Percentiles rank a stretch among this genome's conserved stretches.
These are phyloP conservation scores for Ormyrus nitidulus DNA, from an alignment of 2,888 invertebrate genomes.

Conservation along the genomic window DNA sequence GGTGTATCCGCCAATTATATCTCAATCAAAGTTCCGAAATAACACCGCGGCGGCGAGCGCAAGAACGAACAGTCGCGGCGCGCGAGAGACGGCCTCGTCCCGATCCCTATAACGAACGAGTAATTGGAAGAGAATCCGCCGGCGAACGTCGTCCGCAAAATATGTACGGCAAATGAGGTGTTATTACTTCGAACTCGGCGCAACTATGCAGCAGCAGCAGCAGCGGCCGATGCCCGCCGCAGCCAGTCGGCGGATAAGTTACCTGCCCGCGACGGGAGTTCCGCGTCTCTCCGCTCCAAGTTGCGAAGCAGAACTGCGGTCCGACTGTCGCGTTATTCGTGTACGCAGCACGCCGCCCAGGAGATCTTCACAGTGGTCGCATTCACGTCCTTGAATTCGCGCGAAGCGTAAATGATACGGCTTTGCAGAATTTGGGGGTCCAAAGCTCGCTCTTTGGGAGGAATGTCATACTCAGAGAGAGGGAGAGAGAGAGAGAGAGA, in stretches of 20 bases:
- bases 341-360: background rate
- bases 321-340: slow-evolving; percentile 3
- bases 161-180: slow-evolving; percentile 23
- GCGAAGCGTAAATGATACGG: too few species aligned
- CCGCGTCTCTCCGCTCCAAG: slow-evolving; percentile 7
- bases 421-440: too few species aligned
- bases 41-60: background rate
- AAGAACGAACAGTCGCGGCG: background rate
- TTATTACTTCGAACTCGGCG: slow-evolving; percentile 30
- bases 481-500: too few species aligned
- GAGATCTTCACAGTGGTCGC: too few species aligned
- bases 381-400: too few species aligned
- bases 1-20: background rate
- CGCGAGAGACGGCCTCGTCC: too few species aligned
- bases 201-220: slow-evolving; percentile 14
- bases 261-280: background rate
- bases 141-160: background rate
- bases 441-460: too few species aligned
- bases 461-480: too few species aligned
- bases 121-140: too few species aligned
- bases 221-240: background rate
- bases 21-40: slow-evolving; percentile 23
- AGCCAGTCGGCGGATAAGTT: slow-evolving; percentile 20
- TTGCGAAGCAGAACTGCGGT: background rate
- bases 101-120: too few species aligned